Evolutionary conservation across 2,113 vertebrate genomes (phyloP).

Genomic region (Scalopus aquaticus): DNA sequence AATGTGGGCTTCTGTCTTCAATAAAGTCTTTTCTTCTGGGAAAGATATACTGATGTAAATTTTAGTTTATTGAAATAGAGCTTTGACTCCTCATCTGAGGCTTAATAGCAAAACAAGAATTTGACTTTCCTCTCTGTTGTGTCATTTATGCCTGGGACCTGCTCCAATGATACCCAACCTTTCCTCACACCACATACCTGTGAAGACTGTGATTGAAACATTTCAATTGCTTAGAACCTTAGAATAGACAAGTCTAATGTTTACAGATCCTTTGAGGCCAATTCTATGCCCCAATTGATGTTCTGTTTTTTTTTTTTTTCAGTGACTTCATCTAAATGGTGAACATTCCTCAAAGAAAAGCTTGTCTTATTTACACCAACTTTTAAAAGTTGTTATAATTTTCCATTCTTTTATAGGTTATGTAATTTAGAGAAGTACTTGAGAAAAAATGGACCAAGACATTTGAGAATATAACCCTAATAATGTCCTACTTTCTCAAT

Average conservation of each 20-base stretch:
- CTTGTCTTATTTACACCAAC: background rate
- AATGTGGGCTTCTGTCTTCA: background rate
- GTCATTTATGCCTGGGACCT: background rate
- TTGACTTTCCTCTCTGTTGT: background rate
- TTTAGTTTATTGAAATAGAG: background rate
- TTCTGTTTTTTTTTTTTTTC: background rate
- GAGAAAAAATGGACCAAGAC: background rate
- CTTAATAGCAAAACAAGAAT: background rate
- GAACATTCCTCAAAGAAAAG: background rate
- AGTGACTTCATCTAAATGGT: background rate
- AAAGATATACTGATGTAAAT: background rate
- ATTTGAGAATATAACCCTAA: background rate
- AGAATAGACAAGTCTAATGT: background rate
- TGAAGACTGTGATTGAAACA: background rate
- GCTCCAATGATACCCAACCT: background rate
- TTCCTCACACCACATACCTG: background rate
- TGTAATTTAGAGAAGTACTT: background rate
- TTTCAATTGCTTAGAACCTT: background rate
- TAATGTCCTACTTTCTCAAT: background rate
- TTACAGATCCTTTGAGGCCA: background rate
- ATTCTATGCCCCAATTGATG: background rate
- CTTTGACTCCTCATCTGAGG: background rate
- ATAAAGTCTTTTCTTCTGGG: background rate
- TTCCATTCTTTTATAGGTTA: background rate
- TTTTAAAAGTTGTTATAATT: background rate